phyloP scores from a whole-genome alignment of 2,888 invertebrate genomes.

The Sesia bembeciformis region DNA sequence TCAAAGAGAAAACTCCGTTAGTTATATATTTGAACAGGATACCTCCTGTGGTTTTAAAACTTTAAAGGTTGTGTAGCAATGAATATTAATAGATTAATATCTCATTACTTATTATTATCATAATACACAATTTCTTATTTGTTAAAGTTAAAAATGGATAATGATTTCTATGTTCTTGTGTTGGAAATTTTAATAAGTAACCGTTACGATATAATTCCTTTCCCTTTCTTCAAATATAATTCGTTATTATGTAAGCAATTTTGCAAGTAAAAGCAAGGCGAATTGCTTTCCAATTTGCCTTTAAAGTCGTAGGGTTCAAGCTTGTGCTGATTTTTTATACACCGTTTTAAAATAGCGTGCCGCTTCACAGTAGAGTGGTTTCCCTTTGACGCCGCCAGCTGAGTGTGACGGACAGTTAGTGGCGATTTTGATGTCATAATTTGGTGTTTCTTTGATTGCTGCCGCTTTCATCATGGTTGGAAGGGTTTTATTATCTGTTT shows the following conservation, averaged over 20 bases:
- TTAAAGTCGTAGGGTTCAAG: conserved; percentile 13
- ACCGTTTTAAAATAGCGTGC: conserved; percentile 11
- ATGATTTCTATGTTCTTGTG: background rate
- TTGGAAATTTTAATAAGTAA: too few relatives aligned
- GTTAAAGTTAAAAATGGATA: too few relatives aligned
- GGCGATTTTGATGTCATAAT: conserved; percentile 29
- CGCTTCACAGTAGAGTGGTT: conserved; percentile 25
- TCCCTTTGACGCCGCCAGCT: conserved; percentile 28
- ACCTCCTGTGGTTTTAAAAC: too few relatives aligned
- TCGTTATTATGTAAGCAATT: background rate
- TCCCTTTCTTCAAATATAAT: background rate
- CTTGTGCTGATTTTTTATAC: conserved; percentile 14
- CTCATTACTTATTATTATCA: too few relatives aligned
- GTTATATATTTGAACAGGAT: too few relatives aligned
- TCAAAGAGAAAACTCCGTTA: too few relatives aligned
- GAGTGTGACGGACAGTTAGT: conserved; percentile 27
- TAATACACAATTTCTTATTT: too few relatives aligned
- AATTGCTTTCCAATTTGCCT: conserved; percentile 10
- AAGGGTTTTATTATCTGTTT: too few relatives aligned
- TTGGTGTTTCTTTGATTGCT: conserved; percentile 14
- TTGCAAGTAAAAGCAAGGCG: background rate
- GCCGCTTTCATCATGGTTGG: background rate
- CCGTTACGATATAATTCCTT: background rate
- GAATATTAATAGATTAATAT: too few relatives aligned
- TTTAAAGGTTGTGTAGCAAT: too few relatives aligned